Base-by-base conservation (phyloP, 2,888 invertebrate genomes). In the Neocrepidodera transversa region DNA sequence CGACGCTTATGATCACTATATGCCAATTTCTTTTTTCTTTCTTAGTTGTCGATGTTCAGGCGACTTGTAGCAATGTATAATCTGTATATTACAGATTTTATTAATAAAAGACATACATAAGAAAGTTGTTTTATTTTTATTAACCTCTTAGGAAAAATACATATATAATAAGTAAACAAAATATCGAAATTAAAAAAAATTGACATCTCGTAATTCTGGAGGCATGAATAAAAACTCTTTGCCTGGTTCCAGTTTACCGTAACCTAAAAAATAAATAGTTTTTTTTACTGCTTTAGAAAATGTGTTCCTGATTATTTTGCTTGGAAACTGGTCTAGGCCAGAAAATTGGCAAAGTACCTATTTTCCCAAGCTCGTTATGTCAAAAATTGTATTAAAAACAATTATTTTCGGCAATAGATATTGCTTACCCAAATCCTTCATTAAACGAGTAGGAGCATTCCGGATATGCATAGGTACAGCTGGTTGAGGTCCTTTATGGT, bases 391-490 rank as follows among this genome's bases (percentile, higher is more conserved):
- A 50, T 13, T 16, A 16, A 40, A 45, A 45, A 20, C 42, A 5
- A 16, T 17, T n/a, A n/a, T n/a, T n/a, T n/a, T n/a, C n/a, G n/a
- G n/a, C n/a, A n/a, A n/a, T n/a, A n/a, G n/a, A n/a, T n/a, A n/a
- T n/a, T n/a, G n/a, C n/a, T 68, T 78, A 86, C 91, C 91, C 68
- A 92, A 78, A 75, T 88, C 83, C 75, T 85, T 86, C 91, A 91
- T 91, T 0, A 92, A 80, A 75, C 83, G 88, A 0, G 91, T 91
- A 2, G 92, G 86, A n/a, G 91, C 91, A 80, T 92, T 91, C 58
- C 92, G 82, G 64, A 93, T 81, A 79, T 91, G 90, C 60, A 93
- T 80, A 0, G 93, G 93, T 4, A 93, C 89, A 0, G 85, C 77
- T 0, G 92, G 92, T 57, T 90, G 82, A 0, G 87, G 82, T 0